These are phyloP conservation scores for Mus pahari DNA, from an alignment of 2,113 vertebrate species.

Conservation along the genomic window DNA sequence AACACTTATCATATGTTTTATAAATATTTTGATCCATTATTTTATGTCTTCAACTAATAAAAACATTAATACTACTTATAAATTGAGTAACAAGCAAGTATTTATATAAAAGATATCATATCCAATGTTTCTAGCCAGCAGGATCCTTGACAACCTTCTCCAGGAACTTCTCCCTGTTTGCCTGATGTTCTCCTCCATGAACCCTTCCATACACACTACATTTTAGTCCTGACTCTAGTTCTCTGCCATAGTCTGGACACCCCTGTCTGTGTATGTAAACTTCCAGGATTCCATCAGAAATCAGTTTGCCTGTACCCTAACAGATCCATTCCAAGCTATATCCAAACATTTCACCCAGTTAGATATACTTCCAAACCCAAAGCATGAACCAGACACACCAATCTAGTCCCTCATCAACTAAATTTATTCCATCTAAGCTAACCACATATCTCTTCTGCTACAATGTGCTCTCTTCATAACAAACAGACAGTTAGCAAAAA, in stretches of 20 bases:
- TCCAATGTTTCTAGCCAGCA: background rate
- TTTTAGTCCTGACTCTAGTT: background rate
- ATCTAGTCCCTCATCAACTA: background rate
- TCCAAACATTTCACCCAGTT: background rate
- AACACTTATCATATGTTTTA: background rate
- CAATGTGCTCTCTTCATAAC: background rate
- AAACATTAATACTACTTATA: background rate
- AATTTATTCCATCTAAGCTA: background rate
- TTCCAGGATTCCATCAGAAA: background rate
- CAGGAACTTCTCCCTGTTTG: background rate
- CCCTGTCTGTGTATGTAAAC: background rate
- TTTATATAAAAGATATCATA: background rate
- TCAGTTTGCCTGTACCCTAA: background rate
- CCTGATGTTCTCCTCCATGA: background rate
- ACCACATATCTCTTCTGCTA: background rate
- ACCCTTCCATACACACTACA: background rate
- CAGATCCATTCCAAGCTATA: background rate
- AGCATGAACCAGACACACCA: background rate
- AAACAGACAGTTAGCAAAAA: background rate
- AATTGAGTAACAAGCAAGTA: background rate
- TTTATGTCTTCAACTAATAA: background rate
- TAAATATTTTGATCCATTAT: background rate
- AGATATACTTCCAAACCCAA: background rate
- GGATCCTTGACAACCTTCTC: background rate
- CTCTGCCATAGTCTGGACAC: background rate